These are phyloP conservation scores for Hyaena hyaena DNA, from an alignment of 2,113 vertebrate genomes.

Conservation along the genomic window DNA sequence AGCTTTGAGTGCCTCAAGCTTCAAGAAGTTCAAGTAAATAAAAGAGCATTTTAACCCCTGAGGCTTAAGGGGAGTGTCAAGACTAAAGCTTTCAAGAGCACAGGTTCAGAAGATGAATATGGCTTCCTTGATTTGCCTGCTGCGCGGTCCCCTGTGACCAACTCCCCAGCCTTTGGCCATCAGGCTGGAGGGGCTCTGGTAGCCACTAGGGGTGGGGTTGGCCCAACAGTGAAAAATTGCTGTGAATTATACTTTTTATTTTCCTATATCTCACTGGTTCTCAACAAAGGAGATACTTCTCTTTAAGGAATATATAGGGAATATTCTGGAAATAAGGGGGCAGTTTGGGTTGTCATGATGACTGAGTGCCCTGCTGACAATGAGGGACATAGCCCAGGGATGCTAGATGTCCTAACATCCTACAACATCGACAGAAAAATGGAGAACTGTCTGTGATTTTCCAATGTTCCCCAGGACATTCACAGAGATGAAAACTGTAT, in stretches of 20 bases:
- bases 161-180: neutral
- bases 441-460: neutral
- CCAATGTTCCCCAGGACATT: neutral
- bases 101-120: neutral
- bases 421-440: neutral
- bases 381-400: neutral
- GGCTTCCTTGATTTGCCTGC: neutral
- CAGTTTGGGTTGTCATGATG: neutral
- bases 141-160: neutral
- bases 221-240: neutral
- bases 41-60: neutral
- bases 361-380: neutral
- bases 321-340: constrained; percentile 16
- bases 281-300: neutral
- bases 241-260: neutral
- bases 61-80: neutral
- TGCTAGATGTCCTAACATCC: neutral
- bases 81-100: neutral
- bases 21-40: neutral
- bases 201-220: neutral
- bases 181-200: neutral
- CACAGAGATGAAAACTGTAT: neutral
- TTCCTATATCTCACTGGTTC: neutral
- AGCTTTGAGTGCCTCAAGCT: neutral
- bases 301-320: neutral